Evolutionary conservation across 2,797 vertebrate species (phyloP).

Genomic region (Lithobates sylvaticus): DNA sequence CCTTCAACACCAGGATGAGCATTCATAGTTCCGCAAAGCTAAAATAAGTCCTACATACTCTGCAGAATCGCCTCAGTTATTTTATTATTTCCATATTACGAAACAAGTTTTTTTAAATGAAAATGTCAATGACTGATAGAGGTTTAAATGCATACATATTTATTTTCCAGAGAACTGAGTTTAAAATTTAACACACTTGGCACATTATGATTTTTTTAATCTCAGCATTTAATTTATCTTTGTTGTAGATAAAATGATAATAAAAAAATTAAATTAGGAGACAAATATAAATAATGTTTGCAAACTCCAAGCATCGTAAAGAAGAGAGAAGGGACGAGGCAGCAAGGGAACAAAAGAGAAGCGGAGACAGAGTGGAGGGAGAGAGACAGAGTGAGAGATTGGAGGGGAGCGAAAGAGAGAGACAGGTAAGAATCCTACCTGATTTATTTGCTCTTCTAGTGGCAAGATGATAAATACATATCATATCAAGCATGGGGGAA

Average conservation of each 20-base stretch:
- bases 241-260: too few relatives aligned
- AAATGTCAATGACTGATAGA: too few relatives aligned
- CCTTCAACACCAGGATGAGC: too few relatives aligned
- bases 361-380: constrained; percentile 50
- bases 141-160: too few relatives aligned
- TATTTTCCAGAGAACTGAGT: neutral
- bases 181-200: neutral
- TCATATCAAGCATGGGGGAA: constrained; percentile 52
- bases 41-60: too few relatives aligned
- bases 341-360: constrained; percentile 16
- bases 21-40: too few relatives aligned
- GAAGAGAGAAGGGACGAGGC: neutral
- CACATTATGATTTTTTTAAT: neutral
- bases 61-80: too few relatives aligned
- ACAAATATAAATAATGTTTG: neutral
- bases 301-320: constrained; percentile 14
- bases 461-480: constrained; percentile 63
- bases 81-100: too few relatives aligned
- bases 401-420: constrained; percentile 57
- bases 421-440: constrained; percentile 52
- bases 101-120: too few relatives aligned
- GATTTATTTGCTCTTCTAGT: constrained; percentile 55
- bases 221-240: too few relatives aligned
- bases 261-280: neutral
- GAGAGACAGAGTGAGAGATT: constrained; percentile 51